Percentiles rank a stretch among this genome's conserved stretches.
These are phyloP conservation scores for Montipora capricornis DNA, from an alignment of 64 coral and sea anemone genomes.

Conservation along the genomic window DNA sequence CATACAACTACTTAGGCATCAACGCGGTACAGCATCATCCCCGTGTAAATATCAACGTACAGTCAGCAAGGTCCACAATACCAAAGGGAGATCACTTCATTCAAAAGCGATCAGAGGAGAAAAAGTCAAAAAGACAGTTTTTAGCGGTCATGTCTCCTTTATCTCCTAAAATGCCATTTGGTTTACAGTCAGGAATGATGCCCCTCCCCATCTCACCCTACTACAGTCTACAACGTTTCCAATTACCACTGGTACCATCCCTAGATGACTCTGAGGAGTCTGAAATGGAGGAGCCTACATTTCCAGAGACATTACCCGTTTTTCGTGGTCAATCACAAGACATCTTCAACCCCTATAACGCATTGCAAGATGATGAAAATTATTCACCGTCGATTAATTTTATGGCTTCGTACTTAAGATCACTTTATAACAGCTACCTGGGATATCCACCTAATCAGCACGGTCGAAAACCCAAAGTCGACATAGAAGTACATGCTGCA, in stretches of 20 bases:
- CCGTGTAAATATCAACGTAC: slow-evolving; percentile 91
- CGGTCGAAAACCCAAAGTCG: slow-evolving; percentile 77
- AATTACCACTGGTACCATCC: slow-evolving; percentile 2
- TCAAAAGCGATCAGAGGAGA: neutral
- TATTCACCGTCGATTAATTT: neutral
- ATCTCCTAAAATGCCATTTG: slow-evolving; percentile 15
- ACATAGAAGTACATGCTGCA: slow-evolving; percentile 87
- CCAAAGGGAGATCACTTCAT: slow-evolving; percentile 14
- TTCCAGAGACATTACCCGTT: neutral
- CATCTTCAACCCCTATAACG: neutral
- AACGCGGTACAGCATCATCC: slow-evolving; percentile 41
- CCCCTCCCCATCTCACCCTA: neutral
- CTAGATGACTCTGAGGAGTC: neutral
- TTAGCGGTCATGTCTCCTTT: slow-evolving; percentile 51
- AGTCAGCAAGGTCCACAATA: slow-evolving; percentile 79
- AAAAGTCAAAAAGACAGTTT: slow-evolving; percentile 40
- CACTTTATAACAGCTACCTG: slow-evolving; percentile 50
- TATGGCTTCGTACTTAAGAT: slow-evolving; percentile 48
- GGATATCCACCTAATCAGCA: slow-evolving; percentile 58
- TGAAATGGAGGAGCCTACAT: neutral
- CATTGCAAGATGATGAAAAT: slow-evolving; percentile 11
- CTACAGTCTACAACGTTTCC: neutral
- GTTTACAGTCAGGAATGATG: slow-evolving; percentile 11
- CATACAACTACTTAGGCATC: slow-evolving; percentile 7
- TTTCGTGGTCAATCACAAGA: slow-evolving; percentile 1